These are phyloP conservation scores for Onchidella celtica DNA, from an alignment of 2,888 invertebrate species.

Conservation along the genomic window DNA sequence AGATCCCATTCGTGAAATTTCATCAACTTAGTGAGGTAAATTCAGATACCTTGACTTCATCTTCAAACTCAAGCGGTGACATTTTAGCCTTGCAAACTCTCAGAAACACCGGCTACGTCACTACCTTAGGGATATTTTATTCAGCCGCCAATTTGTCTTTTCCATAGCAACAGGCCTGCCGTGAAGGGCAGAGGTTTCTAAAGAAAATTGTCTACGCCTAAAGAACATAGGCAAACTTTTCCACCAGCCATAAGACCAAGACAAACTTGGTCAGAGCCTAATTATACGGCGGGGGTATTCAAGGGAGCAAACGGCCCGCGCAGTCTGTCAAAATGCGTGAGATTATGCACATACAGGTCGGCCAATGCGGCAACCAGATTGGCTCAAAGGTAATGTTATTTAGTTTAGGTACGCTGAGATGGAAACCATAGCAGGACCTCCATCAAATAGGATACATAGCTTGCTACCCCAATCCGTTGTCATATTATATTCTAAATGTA, in stretches of 20 bases:
- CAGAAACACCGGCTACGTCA: background rate
- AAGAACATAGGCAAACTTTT: background rate
- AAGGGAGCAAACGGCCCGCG: background rate
- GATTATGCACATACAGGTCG: conserved; percentile 51
- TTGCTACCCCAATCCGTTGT: background rate
- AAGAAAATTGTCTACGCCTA: background rate
- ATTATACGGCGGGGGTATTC: background rate
- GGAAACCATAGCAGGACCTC: too few species aligned
- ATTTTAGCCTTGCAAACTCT: background rate
- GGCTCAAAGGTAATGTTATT: conserved; percentile 43
- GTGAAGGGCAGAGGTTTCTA: background rate
- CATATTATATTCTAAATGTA: too few species aligned
- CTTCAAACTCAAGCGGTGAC: background rate
- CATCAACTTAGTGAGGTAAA: too few species aligned
- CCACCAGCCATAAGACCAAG: background rate
- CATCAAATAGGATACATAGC: too few species aligned
- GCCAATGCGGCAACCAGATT: conserved; percentile 52
- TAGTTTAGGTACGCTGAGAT: too few species aligned
- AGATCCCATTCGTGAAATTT: too few species aligned
- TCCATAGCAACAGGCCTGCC: background rate
- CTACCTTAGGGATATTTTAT: background rate
- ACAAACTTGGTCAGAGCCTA: background rate
- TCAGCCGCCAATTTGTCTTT: background rate
- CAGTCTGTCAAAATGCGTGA: conserved; percentile 38
- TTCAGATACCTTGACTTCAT: too few species aligned